Conservation (phyloP, 2,888 invertebrate species). For the Mystacides longicornis region DNA sequence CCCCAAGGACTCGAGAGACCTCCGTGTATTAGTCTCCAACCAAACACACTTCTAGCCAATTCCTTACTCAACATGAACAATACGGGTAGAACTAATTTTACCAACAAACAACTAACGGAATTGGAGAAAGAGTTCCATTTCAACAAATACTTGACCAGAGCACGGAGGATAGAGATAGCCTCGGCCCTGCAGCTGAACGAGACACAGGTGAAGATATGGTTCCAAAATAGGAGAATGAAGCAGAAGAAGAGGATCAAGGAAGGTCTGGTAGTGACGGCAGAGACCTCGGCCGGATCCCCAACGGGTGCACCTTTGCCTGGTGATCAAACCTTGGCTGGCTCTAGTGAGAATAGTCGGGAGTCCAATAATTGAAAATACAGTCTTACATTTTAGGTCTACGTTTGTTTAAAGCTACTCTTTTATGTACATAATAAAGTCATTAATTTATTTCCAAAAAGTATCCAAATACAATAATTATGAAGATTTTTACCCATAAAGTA, state of each 20-base stretch:
- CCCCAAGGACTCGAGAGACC: constrained; percentile 38
- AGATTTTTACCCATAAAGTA: no score
- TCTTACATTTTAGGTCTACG: not conserved
- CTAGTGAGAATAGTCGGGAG: constrained; percentile 67
- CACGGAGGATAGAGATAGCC: constrained; percentile 95
- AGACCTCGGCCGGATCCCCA: constrained; percentile 47
- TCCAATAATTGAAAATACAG: constrained; percentile 39
- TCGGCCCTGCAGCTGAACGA: constrained; percentile 93
- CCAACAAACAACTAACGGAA: constrained; percentile 98
- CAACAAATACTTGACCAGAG: constrained; percentile 96
- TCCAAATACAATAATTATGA: no score
- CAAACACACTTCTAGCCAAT: constrained; percentile 43
- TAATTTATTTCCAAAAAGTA: no score
- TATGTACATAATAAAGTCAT: not conserved
- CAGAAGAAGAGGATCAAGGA: constrained; percentile 97
- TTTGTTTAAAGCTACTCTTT: no score
- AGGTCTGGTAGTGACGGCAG: constrained; percentile 59
- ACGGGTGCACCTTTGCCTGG: constrained; percentile 37
- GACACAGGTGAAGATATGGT: constrained; percentile 98
- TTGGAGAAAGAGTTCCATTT: constrained; percentile 99
- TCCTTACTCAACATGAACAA: constrained; percentile 57
- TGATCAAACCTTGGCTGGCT: constrained; percentile 40
- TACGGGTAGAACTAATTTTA: constrained; percentile 96
- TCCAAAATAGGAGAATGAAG: constrained; percentile 97
- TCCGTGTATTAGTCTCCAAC: constrained; percentile 38